Base-by-base conservation (phyloP, 2,797 vertebrate species). In the Margarornis squamiger region DNA sequence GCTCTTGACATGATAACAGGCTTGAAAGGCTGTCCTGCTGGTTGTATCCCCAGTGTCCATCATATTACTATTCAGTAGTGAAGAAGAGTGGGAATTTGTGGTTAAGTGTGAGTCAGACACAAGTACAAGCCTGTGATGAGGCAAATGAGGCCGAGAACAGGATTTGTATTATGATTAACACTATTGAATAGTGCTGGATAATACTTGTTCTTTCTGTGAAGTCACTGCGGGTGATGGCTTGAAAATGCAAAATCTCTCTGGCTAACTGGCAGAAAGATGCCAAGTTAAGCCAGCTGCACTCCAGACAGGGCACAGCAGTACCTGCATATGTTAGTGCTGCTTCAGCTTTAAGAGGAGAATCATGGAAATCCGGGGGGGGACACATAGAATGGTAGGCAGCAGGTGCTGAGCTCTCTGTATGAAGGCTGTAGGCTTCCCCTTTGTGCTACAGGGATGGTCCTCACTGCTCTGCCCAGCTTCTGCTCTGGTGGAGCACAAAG, bases 161-260 rank as follows among this genome's bases (percentile, higher is more conserved):
- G 78, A 86, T 94, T 80, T 88, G 51, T 92, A 3, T 67, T 75
- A 38, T 72, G 93, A 92, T 89, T 93, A 88, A 86, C 82, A 65
- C 80, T 48, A 1, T 32, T 95, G 82, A 92, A 73, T 49, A 86
- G 80, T 20, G 16, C 74, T 55, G 67, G 71, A 20, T 82, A 83
- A 65, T 80, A 61, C 48, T 84, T 85, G 89, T 65, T 90, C 75
- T 90, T 95, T 92, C 77, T 19, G 5, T 90, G 79, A 92, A 93
- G 63, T 75, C 78, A 20, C 89, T 46, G 63, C 0, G 1, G 59
- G 58, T 89, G 87, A 72, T 36, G 36, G 75, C 48, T 90, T 59
- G 46, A 88, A 95, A 94, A 92, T 82, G 32, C 58, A 85, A 75
- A 86, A 49, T 11, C 6, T 84, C 7, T 48, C 70, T 76, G 74